A percentile compares a stretch with the other conserved stretches of the same genome.
Evolutionary conservation across 2,113 vertebrate genomes (phyloP).

Genomic region (Stegostoma tigrinum): DNA sequence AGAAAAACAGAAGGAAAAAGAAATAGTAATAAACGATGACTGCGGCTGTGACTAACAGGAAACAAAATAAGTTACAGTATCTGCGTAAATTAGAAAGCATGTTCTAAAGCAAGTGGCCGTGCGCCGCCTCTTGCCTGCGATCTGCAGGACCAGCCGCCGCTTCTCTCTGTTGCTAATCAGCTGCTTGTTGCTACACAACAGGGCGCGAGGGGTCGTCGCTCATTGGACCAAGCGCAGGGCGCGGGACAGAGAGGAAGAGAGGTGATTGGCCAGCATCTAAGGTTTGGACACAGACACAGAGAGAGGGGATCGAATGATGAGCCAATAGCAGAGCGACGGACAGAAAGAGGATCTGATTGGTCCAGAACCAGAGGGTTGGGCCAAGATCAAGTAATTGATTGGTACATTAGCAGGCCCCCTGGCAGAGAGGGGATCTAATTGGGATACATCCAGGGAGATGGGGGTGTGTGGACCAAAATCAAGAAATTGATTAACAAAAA

Average conservation of each 20-base stretch:
- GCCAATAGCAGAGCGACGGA: no score
- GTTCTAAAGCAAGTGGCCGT: background rate
- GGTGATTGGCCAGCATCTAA: no score
- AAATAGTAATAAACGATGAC: background rate
- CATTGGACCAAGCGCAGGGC: background rate
- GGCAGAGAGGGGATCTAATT: no score
- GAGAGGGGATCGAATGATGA: no score
- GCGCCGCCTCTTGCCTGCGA: background rate
- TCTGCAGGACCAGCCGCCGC: background rate
- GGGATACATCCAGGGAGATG: no score
- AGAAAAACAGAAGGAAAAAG: background rate
- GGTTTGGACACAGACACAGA: no score
- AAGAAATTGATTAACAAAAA: no score
- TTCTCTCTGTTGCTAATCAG: background rate
- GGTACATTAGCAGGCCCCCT: no score
- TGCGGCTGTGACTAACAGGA: background rate
- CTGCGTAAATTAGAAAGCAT: background rate
- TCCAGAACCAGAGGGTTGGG: no score
- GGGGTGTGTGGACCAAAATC: no score
- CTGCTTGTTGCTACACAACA: background rate
- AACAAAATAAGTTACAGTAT: background rate
- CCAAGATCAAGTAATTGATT: no score
- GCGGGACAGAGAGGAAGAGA: background rate
- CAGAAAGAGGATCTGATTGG: no score
- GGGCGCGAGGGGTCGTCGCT: background rate